Percentiles rank a stretch among this genome's conserved stretches.
Evolutionary conservation across 2,888 invertebrate genomes (phyloP).

Genomic region (Iselma pallidipennis): DNA sequence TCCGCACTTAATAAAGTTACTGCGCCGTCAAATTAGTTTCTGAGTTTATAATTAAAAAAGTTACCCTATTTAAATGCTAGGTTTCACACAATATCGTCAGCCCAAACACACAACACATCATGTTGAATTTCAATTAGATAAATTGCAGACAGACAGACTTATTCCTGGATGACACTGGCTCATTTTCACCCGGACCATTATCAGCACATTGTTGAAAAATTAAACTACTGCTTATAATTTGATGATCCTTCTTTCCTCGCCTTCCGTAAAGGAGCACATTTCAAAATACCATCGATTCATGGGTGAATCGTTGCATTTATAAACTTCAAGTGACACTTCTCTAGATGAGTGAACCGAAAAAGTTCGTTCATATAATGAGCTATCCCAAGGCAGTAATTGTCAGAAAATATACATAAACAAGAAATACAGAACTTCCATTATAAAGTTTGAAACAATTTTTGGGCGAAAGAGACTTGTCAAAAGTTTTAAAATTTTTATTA

Average conservation of each 20-base stretch:
- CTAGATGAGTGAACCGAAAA: slow-evolving; percentile 7
- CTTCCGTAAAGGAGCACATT: no score
- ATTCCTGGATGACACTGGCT: background rate
- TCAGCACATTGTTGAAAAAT: background rate
- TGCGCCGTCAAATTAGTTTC: slow-evolving; percentile 41
- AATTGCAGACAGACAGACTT: background rate
- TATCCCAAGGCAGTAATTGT: slow-evolving; percentile 30
- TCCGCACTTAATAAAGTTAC: slow-evolving; percentile 42
- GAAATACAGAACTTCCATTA: slow-evolving; percentile 27
- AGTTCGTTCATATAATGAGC: slow-evolving; percentile 23
- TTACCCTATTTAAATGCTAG: slow-evolving; percentile 30
- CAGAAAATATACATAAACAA: slow-evolving; percentile 30
- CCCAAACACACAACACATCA: slow-evolving; percentile 9
- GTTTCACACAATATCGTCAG: slow-evolving; percentile 17
- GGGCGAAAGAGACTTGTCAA: slow-evolving; percentile 19
- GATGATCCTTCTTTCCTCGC: background rate
- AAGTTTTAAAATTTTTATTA: slow-evolving; percentile 27
- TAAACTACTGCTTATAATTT: background rate
- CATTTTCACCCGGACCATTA: background rate
- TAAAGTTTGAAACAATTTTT: slow-evolving; percentile 30
- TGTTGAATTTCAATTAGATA: slow-evolving; percentile 12
- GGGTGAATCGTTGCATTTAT: background rate
- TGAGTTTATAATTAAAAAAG: slow-evolving; percentile 48
- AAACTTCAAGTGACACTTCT: slow-evolving; percentile 13
- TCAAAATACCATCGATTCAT: no score